Conservation (phyloP, 37 sponge, comb jelly and placozoan species). For the Crambe crambe region DNA sequence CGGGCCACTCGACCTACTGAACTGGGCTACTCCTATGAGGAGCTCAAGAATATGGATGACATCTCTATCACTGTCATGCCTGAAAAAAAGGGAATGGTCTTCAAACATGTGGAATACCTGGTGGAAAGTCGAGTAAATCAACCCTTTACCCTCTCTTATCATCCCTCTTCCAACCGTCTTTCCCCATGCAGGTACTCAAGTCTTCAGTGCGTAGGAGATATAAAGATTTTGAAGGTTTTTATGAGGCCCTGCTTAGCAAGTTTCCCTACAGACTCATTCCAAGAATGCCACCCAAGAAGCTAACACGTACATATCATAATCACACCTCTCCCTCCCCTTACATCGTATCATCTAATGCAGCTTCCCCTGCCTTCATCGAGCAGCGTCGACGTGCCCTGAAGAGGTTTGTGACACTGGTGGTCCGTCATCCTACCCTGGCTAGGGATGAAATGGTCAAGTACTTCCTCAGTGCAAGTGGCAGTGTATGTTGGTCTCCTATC, state of each 20-base stretch:
- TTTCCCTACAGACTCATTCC: constrained; percentile 88
- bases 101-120: constrained; percentile 76
- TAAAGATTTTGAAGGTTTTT: constrained; percentile 87
- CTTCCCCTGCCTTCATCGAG: constrained; percentile 57
- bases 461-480: constrained; percentile 76
- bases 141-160: neutral
- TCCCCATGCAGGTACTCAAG: constrained; percentile 11
- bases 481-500: constrained; percentile 19
- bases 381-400: constrained; percentile 70
- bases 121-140: constrained; percentile 72
- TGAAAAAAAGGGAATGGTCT: constrained; percentile 88
- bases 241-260: constrained; percentile 76
- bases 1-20: constrained; percentile 37
- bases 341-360: constrained; percentile 1
- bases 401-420: constrained; percentile 72
- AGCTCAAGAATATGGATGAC: constrained; percentile 69
- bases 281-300: constrained; percentile 87
- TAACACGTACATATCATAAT: constrained; percentile 50
- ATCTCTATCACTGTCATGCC: constrained; percentile 73
- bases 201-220: constrained; percentile 76
- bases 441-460: constrained; percentile 76
- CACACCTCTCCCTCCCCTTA: neutral
- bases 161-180: neutral
- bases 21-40: constrained; percentile 74
- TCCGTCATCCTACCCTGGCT: constrained; percentile 81